Conservation (phyloP, 2,888 invertebrate species). For the Dryadula phaetusa region DNA sequence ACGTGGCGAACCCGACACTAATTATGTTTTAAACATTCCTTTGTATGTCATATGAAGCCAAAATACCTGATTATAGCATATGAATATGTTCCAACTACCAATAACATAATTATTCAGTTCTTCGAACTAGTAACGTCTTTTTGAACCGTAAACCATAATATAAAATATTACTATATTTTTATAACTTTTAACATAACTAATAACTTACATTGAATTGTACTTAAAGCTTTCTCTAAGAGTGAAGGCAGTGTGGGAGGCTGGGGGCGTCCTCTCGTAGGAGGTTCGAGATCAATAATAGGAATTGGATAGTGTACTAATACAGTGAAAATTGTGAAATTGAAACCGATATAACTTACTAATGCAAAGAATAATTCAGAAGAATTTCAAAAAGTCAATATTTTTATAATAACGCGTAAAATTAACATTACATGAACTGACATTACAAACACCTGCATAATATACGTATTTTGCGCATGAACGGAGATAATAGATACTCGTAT, state of each 20-base stretch:
- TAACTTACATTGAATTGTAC: conserved; percentile 24
- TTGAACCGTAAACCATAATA: neutral
- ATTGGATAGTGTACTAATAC: conserved; percentile 11
- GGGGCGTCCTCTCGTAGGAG: conserved; percentile 27
- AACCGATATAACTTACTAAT: neutral
- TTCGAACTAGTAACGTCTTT: neutral
- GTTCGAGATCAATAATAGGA: conserved; percentile 31
- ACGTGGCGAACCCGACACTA: neutral
- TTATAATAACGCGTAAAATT: neutral
- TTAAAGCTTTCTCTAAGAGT: conserved; percentile 24
- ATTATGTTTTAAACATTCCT: neutral
- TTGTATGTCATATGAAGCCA: neutral
- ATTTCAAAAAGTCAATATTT: neutral
- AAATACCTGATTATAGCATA: neutral
- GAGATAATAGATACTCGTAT: too few relatives aligned
- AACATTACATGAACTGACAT: neutral
- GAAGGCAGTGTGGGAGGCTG: conserved; percentile 26
- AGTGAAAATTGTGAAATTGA: conserved; percentile 14
- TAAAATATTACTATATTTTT: neutral
- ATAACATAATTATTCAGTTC: neutral
- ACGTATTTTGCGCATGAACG: too few relatives aligned
- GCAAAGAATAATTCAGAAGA: neutral
- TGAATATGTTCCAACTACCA: neutral
- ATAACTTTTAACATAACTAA: conserved; percentile 5
- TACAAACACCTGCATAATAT: too few relatives aligned